A percentile compares a stretch with the other conserved stretches of the same genome.
phyloP scores from a whole-genome alignment of 2,797 vertebrate species.

The Sylvilagus floridanus region DNA sequence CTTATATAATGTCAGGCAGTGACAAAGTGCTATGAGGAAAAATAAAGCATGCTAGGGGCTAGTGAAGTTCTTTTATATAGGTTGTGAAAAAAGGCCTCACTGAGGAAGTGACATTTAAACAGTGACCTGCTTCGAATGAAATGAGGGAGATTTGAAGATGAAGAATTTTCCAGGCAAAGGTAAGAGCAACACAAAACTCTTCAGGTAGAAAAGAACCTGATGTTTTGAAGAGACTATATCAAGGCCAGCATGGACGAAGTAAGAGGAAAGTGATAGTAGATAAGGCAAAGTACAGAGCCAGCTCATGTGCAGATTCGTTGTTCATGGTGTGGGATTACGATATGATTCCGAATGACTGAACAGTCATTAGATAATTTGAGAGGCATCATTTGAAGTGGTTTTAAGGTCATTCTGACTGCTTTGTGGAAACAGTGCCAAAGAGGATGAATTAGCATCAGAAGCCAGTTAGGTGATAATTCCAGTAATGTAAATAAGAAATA shows the following conservation, averaged over 20 bases:
- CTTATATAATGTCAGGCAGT: neutral
- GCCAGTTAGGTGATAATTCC: neutral
- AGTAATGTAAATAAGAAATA: neutral
- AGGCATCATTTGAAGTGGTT: neutral
- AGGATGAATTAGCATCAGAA: neutral
- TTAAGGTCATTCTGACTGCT: neutral
- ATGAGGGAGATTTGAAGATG: neutral
- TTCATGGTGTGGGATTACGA: neutral
- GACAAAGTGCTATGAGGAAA: neutral
- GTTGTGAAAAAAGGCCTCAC: neutral
- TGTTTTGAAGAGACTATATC: neutral
- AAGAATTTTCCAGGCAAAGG: neutral
- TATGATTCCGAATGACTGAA: neutral
- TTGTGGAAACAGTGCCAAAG: neutral
- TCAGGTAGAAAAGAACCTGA: neutral
- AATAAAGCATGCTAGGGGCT: neutral
- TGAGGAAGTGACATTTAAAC: neutral
- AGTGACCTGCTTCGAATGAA: neutral
- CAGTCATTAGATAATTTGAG: neutral
- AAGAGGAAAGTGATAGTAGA: neutral
- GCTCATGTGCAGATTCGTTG: neutral
- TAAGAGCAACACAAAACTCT: neutral
- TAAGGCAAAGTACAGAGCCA: neutral
- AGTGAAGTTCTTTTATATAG: neutral
- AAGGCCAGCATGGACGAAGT: neutral